Evolutionary conservation across 1,140 invertebrate species (phyloP), one percentile per base, ranked within the genome.

Genomic region (Magallana ariakensis): DNA sequence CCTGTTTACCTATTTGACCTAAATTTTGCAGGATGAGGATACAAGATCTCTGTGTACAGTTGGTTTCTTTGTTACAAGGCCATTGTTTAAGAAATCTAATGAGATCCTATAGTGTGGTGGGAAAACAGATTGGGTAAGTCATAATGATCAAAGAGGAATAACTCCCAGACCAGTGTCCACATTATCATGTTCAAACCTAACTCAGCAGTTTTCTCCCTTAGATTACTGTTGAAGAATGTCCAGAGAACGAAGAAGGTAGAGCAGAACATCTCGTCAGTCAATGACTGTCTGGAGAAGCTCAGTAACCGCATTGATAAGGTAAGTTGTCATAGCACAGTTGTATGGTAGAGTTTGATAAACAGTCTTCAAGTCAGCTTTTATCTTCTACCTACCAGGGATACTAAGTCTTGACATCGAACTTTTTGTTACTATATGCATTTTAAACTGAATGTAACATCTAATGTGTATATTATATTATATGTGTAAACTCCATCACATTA

Each of bases 241-340:
- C 85, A 87, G 19, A 84, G 88, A 87, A 89, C 85, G 22, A 84
- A 84, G 53, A 89, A 89, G 66, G 88, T 89, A 11, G 88, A 89
- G 16, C 88, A 89, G 54, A 89, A 89, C 56, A 89, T 89, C 9
- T 22, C 70, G 9, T 86, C 81, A 75, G 88, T 89, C 0, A 75
- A 80, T 5, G 88, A 89, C 10, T 89, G 88, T 85, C 58, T 60
- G 5, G 58, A 84, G 54, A 87, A 87, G 53, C 82, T 87, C 15
- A 87, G 81, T 83, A 60, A 83, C 13, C 83, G 86, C 62, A 83
- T 87, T 15, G 82, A 55, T 46, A 87, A 83, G 86, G 86, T 87
- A 55, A 70, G 56, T 56, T 46, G 5, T 46, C 33, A 46, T 46
- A 46, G 33, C 33, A 46, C 5, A 0, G 33, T 33, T 46, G 33